These are phyloP conservation scores for Microcaecilia unicolor DNA, from an alignment of 2,797 vertebrate genomes.

Conservation along the genomic window DNA sequence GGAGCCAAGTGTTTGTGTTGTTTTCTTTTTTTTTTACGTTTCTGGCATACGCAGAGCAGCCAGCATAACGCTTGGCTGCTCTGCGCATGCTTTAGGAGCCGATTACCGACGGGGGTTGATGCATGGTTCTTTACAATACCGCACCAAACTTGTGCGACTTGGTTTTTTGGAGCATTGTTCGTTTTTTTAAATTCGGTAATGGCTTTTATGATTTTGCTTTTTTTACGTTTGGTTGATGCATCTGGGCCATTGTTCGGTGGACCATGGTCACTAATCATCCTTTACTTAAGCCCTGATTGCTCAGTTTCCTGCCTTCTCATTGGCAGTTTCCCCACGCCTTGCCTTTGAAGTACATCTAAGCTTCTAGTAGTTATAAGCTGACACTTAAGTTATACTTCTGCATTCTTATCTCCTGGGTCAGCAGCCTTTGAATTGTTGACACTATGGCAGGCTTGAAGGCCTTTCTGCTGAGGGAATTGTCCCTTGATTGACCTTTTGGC, in stretches of 20 bases:
- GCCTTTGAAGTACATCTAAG: constrained; percentile 47
- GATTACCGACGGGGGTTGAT: no score
- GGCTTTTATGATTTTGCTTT: no score
- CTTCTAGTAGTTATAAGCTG: constrained; percentile 26
- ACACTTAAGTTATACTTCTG: constrained; percentile 36
- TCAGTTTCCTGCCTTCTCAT: neutral
- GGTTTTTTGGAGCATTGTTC: no score
- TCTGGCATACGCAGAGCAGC: no score
- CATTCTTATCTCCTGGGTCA: constrained; percentile 46
- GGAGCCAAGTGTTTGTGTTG: no score
- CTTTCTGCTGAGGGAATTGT: constrained; percentile 28
- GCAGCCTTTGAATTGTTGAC: constrained; percentile 46
- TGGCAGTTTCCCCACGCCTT: neutral
- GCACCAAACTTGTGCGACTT: no score
- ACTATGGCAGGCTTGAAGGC: constrained; percentile 21
- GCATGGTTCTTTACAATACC: no score
- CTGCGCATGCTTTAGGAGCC: no score
- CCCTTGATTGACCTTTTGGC: constrained; percentile 42
- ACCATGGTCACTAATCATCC: constrained; percentile 14
- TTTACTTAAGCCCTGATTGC: neutral
- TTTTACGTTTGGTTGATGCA: no score
- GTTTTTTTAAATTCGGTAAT: no score
- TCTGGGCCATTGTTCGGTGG: neutral
- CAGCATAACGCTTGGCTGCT: no score
- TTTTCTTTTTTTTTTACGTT: no score